phyloP scores from a whole-genome alignment of 2,888 invertebrate genomes.

The Xestia xanthographa region DNA sequence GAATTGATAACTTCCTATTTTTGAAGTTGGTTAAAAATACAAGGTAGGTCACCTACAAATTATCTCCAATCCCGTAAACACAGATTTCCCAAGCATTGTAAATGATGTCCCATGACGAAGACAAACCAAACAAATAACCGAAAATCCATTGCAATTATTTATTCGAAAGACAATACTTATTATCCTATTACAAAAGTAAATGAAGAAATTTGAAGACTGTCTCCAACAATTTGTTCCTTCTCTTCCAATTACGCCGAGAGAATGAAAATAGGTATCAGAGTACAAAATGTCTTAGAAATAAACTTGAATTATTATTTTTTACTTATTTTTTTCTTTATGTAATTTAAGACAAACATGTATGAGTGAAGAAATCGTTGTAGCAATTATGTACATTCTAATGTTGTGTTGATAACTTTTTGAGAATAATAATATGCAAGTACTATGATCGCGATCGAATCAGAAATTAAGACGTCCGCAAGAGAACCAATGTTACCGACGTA shows the following conservation, averaged over 20 bases:
- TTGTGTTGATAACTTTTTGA: background rate
- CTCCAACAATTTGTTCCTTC: conserved; percentile 78
- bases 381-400: background rate
- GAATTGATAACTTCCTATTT: too few species aligned
- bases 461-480: too few species aligned
- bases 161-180: conserved; percentile 77
- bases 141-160: conserved; percentile 73
- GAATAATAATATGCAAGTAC: background rate
- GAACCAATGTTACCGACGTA: too few species aligned
- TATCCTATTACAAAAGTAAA: conserved; percentile 80
- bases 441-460: too few species aligned
- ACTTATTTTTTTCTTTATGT: conserved; percentile 66
- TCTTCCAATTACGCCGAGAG: conserved; percentile 76
- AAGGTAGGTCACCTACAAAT: background rate
- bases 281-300: conserved; percentile 72
- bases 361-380: background rate
- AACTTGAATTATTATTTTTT: conserved; percentile 71
- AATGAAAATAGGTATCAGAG: conserved; percentile 73
- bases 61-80: background rate
- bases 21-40: background rate
- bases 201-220: conserved; percentile 78
- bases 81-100: background rate
- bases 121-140: conserved; percentile 59
- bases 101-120: conserved; percentile 22
- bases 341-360: background rate